Base-by-base conservation (phyloP, 1,140 invertebrate genomes). In the Drosophila ercepeae region DNA sequence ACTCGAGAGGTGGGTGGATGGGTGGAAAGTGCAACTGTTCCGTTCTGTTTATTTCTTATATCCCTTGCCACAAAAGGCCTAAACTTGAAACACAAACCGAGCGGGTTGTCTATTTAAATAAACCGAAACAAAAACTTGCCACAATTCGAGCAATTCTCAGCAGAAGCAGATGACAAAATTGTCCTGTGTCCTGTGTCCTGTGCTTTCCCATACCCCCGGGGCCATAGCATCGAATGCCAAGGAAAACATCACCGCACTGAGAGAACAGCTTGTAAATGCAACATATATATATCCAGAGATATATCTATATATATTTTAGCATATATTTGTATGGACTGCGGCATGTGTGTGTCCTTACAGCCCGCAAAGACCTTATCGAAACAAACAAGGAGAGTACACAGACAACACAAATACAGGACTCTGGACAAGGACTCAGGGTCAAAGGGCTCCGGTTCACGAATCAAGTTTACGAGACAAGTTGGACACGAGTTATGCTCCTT, bases 41-140 rank as follows among this genome's bases (percentile, higher is more conserved):
- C 0, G 25, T 44, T 73, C 39, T 68, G 64, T 67, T 68, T 67
- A 67, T 73, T 73, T 65, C 50, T 65, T 55, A 64, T 74, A 68
- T 53, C 48, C 14, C 18, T 21, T 2, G 42, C n/a, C 60, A 67
- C 64, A 67, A 67, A 67, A 67, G 61, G 48, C 61, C 68, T 59
- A 71, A 54, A 70, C 65, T 69, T 71, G 67, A 45, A 27, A 61
- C 27, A 50, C 21, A 55, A 48, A 25, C 23, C 21, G 36, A 68
- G 29, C 46, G 29, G 45, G 25, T 27, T 42, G 23, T 68, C 63
- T 72, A 71, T 72, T 72, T 61, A 71, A 71, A 72, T 71, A 72
- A 61, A 34, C 55, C 42, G 32, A 71, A 59, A 52, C 69, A 71
- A 69, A 70, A 71, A 69, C 69, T 61, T 51, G 32, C 42, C 63